Percentiles rank a stretch among this genome's conserved stretches.
Evolutionary conservation across 2,797 vertebrate species (phyloP).

Genomic region (Megalops cyprinoides): DNA sequence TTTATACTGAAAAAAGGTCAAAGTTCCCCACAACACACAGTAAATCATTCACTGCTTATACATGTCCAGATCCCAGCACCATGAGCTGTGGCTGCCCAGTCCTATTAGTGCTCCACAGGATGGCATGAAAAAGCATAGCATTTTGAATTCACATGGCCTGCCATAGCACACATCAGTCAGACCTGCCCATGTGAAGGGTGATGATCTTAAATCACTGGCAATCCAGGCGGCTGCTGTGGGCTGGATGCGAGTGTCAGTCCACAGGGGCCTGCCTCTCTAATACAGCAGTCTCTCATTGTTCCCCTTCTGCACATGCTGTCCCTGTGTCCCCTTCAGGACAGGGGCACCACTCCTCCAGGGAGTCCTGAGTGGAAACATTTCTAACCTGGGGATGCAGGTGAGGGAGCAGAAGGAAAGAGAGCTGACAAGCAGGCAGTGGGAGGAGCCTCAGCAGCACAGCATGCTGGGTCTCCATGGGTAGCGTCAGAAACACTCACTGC

Average conservation of each 20-base stretch:
- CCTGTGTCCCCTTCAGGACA: not conserved
- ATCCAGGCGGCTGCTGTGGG: constrained; percentile 17
- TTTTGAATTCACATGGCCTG: too few species aligned
- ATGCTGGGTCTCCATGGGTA: not conserved
- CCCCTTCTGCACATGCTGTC: not conserved
- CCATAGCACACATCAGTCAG: constrained; percentile 59
- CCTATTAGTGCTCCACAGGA: constrained; percentile 29
- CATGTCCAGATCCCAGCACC: constrained; percentile 37
- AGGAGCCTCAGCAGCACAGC: not conserved
- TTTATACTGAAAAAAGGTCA: constrained; percentile 21
- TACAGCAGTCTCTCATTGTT: not conserved
- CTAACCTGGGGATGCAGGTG: constrained; percentile 27
- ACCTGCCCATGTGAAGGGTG: constrained; percentile 37
- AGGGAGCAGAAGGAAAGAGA: not conserved
- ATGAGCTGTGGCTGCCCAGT: constrained; percentile 31
- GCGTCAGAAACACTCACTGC: constrained; percentile 35
- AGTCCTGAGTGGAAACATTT: not conserved
- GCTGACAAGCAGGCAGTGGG: not conserved
- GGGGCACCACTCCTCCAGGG: not conserved
- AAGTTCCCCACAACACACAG: constrained; percentile 22
- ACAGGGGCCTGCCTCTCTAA: too few species aligned
- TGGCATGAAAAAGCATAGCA: too few species aligned
- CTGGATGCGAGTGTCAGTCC: constrained; percentile 35
- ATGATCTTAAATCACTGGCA: constrained; percentile 45
- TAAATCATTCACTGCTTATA: constrained; percentile 46